A percentile compares a stretch with the other conserved stretches of the same genome.
Conservation (phyloP, 2,113 vertebrate species). For the Sialia sialis region DNA sequence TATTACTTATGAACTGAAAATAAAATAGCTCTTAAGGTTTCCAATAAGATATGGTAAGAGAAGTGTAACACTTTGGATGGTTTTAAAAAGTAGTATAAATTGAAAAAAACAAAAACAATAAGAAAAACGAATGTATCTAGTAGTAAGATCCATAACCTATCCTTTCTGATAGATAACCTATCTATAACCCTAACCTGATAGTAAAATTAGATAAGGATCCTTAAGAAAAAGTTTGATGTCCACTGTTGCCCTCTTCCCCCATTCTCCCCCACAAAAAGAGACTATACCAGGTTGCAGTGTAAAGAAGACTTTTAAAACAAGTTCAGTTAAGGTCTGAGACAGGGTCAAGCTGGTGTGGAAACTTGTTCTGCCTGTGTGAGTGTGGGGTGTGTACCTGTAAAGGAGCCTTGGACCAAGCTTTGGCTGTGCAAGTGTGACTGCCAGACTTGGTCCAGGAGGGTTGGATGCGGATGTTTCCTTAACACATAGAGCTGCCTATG, state of each 20-base stretch:
- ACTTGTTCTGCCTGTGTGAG: not conserved
- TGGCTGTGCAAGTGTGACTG: not conserved
- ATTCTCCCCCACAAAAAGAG: not conserved
- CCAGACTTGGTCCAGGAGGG: not conserved
- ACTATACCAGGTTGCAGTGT: not conserved
- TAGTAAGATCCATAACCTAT: not conserved
- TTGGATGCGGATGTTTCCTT: not conserved
- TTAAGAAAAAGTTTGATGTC: not conserved
- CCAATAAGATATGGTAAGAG: not conserved
- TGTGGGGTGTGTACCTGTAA: not conserved
- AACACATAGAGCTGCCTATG: not conserved
- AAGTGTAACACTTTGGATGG: not conserved
- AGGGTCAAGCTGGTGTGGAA: not conserved
- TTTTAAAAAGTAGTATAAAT: not conserved
- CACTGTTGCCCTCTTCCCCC: not conserved
- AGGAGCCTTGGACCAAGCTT: not conserved
- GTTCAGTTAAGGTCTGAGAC: not conserved
- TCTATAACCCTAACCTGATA: not conserved
- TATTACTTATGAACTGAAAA: not conserved
- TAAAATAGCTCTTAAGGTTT: not conserved
- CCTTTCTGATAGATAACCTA: not conserved
- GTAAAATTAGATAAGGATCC: not conserved
- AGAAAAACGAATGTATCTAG: not conserved
- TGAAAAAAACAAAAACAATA: not conserved
- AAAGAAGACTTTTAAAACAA: not conserved